A percentile compares a stretch with the other conserved stretches of the same genome.
These are phyloP conservation scores for Dicerorhinus sumatrensis DNA, from an alignment of 2,113 vertebrate species.

Conservation along the genomic window DNA sequence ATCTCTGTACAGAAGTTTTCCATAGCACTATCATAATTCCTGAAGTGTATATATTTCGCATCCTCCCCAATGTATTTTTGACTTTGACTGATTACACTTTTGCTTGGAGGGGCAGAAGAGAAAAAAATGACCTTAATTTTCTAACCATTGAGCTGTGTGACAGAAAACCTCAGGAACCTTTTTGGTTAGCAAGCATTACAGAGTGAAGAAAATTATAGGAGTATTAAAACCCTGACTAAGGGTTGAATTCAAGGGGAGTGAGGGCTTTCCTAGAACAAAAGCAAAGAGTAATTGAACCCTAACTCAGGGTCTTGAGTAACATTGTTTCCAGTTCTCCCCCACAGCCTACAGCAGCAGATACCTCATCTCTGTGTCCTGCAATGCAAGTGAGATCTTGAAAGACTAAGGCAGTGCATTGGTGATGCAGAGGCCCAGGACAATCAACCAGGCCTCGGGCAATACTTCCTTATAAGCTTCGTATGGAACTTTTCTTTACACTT, in stretches of 20 bases:
- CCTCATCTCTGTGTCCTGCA: background rate
- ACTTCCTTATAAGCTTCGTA: background rate
- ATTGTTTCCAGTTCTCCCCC: background rate
- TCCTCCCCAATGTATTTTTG: background rate
- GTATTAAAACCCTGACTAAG: background rate
- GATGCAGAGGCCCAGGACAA: too few species aligned
- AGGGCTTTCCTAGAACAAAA: background rate
- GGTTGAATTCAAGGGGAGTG: background rate
- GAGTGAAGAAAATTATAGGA: background rate
- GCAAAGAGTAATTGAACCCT: background rate
- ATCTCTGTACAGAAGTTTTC: background rate
- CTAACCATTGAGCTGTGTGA: background rate
- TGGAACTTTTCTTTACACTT: background rate
- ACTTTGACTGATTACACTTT: background rate
- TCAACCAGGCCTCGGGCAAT: background rate
- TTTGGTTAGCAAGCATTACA: background rate
- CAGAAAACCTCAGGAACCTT: background rate
- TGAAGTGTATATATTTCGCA: background rate
- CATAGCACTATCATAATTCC: background rate
- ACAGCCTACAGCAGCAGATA: fast-evolving
- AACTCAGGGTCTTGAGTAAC: background rate
- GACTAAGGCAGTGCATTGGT: background rate
- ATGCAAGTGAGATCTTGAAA: background rate
- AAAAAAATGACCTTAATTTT: constrained; percentile 54
- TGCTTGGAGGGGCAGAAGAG: background rate